phyloP scores from a whole-genome alignment of 2,888 invertebrate genomes.

The Tyria jacobaeae region DNA sequence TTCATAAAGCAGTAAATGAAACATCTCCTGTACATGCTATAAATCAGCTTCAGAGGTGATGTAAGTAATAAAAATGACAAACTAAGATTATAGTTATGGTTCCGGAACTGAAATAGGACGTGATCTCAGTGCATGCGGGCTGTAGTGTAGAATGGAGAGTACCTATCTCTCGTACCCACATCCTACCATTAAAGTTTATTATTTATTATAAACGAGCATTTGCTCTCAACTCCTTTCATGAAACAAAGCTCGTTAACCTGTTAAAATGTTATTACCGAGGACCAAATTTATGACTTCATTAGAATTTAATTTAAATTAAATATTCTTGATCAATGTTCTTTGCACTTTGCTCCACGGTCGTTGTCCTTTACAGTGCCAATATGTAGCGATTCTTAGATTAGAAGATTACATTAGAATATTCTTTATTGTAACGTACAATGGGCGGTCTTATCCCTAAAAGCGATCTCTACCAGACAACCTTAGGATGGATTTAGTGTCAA shows the following conservation, averaged over 20 bases:
- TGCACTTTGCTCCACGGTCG: not conserved
- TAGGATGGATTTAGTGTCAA: too few species aligned
- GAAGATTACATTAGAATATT: too few species aligned
- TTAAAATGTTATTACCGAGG: conserved; percentile 24
- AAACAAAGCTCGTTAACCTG: conserved; percentile 33
- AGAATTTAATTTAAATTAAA: not conserved
- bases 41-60: conserved; percentile 15
- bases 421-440: too few species aligned
- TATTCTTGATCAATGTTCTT: not conserved
- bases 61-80: conserved; percentile 33
- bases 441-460: too few species aligned
- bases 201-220: conserved; percentile 42
- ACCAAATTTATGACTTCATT: conserved; percentile 6
- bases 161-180: conserved; percentile 43
- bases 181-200: conserved; percentile 44
- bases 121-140: conserved; percentile 46
- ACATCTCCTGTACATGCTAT: not conserved
- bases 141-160: conserved; percentile 29
- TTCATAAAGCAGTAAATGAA: not conserved
- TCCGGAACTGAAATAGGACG: conserved; percentile 46
- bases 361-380: not conserved
- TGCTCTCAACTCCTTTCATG: conserved; percentile 48
- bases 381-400: not conserved
- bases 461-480: too few species aligned
- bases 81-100: conserved; percentile 38